These are phyloP conservation scores for Mystacornis crossleyi DNA, from an alignment of 2,113 vertebrate species.

Conservation along the genomic window DNA sequence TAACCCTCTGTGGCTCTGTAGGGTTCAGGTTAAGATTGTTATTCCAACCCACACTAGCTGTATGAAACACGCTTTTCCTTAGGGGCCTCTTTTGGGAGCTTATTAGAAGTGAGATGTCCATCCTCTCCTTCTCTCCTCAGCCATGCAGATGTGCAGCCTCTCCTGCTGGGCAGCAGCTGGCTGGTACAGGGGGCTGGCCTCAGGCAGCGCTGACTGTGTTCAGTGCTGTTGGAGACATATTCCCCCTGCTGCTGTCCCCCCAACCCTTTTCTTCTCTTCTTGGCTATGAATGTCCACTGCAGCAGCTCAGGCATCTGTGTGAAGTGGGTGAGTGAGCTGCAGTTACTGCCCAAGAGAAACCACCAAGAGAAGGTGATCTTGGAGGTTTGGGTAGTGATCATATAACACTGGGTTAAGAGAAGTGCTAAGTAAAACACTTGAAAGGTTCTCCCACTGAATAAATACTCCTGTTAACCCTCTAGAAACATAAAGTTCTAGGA, in stretches of 20 bases:
- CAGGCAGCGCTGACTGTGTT: fast-evolving
- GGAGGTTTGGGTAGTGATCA: neutral
- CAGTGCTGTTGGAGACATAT: neutral
- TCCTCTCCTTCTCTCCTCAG: neutral
- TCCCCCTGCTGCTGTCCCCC: neutral
- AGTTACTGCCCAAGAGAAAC: neutral
- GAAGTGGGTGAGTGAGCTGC: neutral
- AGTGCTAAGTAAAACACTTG: neutral
- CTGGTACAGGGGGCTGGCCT: neutral
- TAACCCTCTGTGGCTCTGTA: neutral
- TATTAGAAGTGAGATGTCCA: neutral
- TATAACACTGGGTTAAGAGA: neutral
- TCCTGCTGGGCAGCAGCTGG: neutral
- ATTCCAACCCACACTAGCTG: neutral
- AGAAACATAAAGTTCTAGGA: neutral
- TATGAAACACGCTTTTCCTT: neutral
- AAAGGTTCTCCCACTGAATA: neutral
- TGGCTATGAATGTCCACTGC: neutral
- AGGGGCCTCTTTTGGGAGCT: neutral
- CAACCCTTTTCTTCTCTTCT: neutral
- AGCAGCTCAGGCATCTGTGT: neutral
- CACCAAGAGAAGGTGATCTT: neutral
- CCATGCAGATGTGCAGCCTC: neutral
- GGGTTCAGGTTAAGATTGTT: neutral
- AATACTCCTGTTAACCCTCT: neutral